Percentiles rank a stretch among this genome's conserved stretches.
Conservation (phyloP, 1,140 invertebrate species). For the Palaemon carinicauda region DNA sequence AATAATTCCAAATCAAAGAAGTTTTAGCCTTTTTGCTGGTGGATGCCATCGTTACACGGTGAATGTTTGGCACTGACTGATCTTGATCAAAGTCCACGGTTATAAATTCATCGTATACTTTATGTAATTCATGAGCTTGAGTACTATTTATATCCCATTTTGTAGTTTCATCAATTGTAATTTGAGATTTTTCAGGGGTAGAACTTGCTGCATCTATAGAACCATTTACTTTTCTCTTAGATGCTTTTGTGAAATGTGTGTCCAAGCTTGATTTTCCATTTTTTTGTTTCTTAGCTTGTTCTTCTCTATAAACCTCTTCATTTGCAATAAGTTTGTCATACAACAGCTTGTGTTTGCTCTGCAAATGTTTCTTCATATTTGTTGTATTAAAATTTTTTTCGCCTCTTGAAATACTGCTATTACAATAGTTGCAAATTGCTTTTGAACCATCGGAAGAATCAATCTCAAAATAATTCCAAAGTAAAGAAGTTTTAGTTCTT, state of each 20-base stretch:
- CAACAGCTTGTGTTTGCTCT: slow-evolving; percentile 12
- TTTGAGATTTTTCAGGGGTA: no score
- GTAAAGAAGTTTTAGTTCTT: no score
- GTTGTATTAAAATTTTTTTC: slow-evolving; percentile 10
- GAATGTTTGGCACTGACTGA: no score
- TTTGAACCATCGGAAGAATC: background rate
- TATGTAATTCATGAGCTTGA: slow-evolving; percentile 20
- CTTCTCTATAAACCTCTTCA: background rate
- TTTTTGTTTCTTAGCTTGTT: slow-evolving; percentile 8
- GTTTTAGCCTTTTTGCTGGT: no score
- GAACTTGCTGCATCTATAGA: background rate
- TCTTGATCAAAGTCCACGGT: no score
- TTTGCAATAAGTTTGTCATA: slow-evolving; percentile 13
- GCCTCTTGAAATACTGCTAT: background rate
- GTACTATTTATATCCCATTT: slow-evolving; percentile 20
- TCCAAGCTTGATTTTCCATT: background rate
- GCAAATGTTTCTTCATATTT: slow-evolving; percentile 21
- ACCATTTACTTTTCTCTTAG: background rate
- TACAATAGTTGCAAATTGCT: background rate
- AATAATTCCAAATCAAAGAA: no score
- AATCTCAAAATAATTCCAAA: no score
- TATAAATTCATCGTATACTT: slow-evolving; percentile 45
- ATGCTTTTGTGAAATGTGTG: background rate
- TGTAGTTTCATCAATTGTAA: slow-evolving; percentile 4
- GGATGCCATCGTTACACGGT: no score